These are phyloP conservation scores for Tamias sibiricus DNA, from an alignment of 2,113 vertebrate genomes.

Conservation along the genomic window DNA sequence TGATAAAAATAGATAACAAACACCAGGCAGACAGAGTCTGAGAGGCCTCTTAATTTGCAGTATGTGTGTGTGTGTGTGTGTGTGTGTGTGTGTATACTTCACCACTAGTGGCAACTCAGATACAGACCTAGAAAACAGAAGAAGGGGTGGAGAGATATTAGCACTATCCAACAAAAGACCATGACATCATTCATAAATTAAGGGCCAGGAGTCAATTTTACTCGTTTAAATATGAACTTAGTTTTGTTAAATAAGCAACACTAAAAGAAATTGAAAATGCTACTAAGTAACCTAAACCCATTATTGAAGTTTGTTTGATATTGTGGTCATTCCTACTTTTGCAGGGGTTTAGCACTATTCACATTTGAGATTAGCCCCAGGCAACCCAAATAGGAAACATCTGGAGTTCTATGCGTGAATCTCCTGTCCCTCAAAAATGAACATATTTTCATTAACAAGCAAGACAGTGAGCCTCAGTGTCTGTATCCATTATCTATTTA, in stretches of 20 bases:
- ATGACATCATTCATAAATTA: neutral
- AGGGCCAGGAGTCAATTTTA: neutral
- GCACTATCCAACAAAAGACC: neutral
- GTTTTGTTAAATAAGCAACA: conserved; percentile 57
- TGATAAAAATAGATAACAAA: conserved; percentile 20
- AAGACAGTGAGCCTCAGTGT: neutral
- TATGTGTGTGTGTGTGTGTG: neutral
- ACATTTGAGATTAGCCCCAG: conserved; percentile 46
- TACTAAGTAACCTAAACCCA: neutral
- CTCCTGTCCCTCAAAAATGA: neutral
- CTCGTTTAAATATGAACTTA: conserved; percentile 20
- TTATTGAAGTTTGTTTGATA: neutral
- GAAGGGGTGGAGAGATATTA: neutral
- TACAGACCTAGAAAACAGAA: neutral
- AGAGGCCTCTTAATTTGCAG: neutral
- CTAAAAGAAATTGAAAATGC: conserved; percentile 44
- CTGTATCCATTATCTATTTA: neutral
- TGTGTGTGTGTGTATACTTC: neutral
- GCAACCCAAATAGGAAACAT: neutral
- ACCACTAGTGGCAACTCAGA: neutral
- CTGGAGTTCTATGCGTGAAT: conserved; percentile 36
- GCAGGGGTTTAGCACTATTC: conserved; percentile 46
- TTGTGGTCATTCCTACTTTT: neutral
- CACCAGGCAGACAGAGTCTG: neutral
- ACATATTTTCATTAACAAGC: conserved; percentile 12